Evolutionary conservation across 1,140 invertebrate genomes (phyloP).

Genomic region (Camponotus floridanus): DNA sequence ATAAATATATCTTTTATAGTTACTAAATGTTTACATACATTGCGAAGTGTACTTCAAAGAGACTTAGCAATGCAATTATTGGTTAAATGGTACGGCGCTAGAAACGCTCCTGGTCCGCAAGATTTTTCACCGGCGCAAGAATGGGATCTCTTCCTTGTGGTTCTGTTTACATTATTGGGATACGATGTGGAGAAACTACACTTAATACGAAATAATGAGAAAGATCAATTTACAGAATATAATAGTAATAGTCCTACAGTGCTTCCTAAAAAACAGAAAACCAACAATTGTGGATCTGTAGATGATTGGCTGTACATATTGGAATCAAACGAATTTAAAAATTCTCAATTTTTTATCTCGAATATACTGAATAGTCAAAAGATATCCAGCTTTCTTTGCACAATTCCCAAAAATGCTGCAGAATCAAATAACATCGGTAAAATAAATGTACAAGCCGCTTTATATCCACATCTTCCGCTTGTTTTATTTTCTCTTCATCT

Average conservation of each 20-base stretch:
- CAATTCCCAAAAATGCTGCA: constrained; percentile 71
- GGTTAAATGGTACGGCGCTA: constrained; percentile 94
- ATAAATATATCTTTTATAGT: constrained; percentile 81
- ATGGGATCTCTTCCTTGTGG: constrained; percentile 92
- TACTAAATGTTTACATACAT: constrained; percentile 89
- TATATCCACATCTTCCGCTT: constrained; percentile 92
- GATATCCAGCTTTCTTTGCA: constrained; percentile 64
- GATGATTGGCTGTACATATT: constrained; percentile 94
- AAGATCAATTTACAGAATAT: constrained; percentile 79
- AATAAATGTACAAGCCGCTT: constrained; percentile 89
- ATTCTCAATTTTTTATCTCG: constrained; percentile 69
- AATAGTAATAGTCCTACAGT: constrained; percentile 79
- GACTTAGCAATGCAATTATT: constrained; percentile 92
- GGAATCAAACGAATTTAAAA: constrained; percentile 86
- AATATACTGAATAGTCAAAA: constrained; percentile 77
- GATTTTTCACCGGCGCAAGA: constrained; percentile 92
- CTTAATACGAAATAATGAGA: constrained; percentile 84
- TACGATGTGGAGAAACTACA: constrained; percentile 90
- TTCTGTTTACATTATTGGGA: constrained; percentile 90
- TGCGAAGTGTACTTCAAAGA: constrained; percentile 91
- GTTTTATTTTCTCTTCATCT: constrained; percentile 94
- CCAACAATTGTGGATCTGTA: constrained; percentile 87
- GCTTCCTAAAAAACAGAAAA: constrained; percentile 86
- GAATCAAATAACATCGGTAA: constrained; percentile 82
- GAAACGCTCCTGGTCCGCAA: constrained; percentile 94